Evolutionary conservation across 2,888 invertebrate genomes (phyloP).

Genomic region (Geotrupes spiniger): DNA sequence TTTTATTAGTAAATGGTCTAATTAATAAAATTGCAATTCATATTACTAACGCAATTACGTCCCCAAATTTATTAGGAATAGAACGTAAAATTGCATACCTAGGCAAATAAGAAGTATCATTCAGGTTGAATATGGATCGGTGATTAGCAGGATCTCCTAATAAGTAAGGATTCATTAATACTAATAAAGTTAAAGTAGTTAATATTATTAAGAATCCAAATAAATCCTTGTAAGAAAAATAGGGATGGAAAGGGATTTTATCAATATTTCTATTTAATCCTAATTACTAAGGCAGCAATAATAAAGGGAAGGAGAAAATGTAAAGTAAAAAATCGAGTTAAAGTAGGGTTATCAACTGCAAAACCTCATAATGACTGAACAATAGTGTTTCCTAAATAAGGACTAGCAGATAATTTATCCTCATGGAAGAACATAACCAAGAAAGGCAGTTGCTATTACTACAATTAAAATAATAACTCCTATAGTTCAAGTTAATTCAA

Average conservation of each 20-base stretch:
- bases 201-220: slow-evolving; percentile 59
- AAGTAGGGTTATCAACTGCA: slow-evolving; percentile 68
- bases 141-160: slow-evolving; percentile 70
- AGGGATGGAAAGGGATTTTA: slow-evolving; percentile 69
- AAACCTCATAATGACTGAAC: slow-evolving; percentile 54
- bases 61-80: slow-evolving; percentile 77
- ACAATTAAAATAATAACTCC: slow-evolving; percentile 66
- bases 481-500: slow-evolving; percentile 59
- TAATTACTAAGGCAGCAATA: slow-evolving; percentile 58
- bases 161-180: slow-evolving; percentile 57
- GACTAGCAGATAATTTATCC: slow-evolving; percentile 75
- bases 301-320: slow-evolving; percentile 74
- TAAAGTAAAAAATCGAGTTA: slow-evolving; percentile 74
- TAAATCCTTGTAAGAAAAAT: slow-evolving; percentile 59
- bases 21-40: slow-evolving; percentile 64
- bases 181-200: slow-evolving; percentile 54
- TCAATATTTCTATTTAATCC: slow-evolving; percentile 63
- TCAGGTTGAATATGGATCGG: slow-evolving; percentile 77
- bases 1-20: slow-evolving; percentile 57
- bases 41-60: slow-evolving; percentile 62
- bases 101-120: slow-evolving; percentile 82
- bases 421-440: slow-evolving; percentile 76
- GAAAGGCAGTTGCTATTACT: slow-evolving; percentile 70
- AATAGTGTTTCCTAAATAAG: slow-evolving; percentile 58
- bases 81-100: slow-evolving; percentile 78